phyloP scores from a whole-genome alignment of 2,113 vertebrate genomes.

The Salvelinus namaycush region DNA sequence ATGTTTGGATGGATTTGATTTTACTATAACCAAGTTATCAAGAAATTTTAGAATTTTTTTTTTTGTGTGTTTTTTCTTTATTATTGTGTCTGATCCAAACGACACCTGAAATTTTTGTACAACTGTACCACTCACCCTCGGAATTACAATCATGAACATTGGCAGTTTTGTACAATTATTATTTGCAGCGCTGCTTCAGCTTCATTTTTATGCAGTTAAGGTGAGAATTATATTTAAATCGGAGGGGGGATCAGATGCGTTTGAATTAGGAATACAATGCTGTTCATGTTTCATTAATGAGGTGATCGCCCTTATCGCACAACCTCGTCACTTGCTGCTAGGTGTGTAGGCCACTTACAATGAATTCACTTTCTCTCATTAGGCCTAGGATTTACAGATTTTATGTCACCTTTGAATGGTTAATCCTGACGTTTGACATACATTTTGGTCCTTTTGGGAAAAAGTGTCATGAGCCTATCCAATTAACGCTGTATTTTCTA shows the following conservation, averaged over 20 bases:
- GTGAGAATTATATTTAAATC: conserved; percentile 47
- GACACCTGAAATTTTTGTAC: conserved; percentile 36
- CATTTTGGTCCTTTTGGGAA: background rate
- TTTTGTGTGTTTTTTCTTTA: background rate
- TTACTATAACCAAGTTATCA: conserved; percentile 50
- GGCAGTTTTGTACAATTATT: conserved; percentile 68
- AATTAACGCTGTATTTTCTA: too few relatives aligned
- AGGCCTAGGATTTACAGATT: too few relatives aligned
- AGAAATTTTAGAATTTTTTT: conserved; percentile 14
- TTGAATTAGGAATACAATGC: background rate
- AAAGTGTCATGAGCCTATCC: too few relatives aligned
- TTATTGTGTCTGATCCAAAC: background rate
- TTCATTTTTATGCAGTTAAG: conserved; percentile 66
- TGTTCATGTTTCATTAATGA: conserved; percentile 18
- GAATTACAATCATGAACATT: conserved; percentile 77
- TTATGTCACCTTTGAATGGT: background rate
- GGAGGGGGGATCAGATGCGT: background rate
- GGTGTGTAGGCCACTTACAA: background rate
- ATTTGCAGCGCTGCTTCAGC: conserved; percentile 63
- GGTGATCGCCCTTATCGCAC: conserved; percentile 2
- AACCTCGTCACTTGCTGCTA: conserved; percentile 1
- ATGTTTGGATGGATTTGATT: conserved; percentile 59
- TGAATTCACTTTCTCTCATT: background rate
- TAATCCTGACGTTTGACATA: background rate
- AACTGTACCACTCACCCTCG: conserved; percentile 40